Evolutionary conservation across 2,797 vertebrate species (phyloP), one percentile per base, ranked within the genome.

Genomic region (Peromyscus eremicus): DNA sequence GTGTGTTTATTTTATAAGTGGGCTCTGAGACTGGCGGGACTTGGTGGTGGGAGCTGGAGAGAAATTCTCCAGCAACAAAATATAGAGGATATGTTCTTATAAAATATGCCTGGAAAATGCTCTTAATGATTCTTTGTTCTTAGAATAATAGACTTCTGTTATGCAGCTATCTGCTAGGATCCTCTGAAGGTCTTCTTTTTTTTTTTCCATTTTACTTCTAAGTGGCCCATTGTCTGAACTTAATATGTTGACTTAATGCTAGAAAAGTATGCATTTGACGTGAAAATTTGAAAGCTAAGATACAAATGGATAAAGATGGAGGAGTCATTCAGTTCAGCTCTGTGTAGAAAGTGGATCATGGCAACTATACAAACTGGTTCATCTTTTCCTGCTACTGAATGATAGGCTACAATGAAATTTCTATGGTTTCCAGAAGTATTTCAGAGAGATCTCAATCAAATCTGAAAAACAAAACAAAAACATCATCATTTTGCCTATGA

Each of bases 81-180:
- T 91, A 79, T 3, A 96, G 40, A 95, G 43, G 66, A 46, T 12
- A 89, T 6, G 0, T 62, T 85, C 68, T 93, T 32, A 0, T 19
- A 93, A 10, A 32, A 95, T 32, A 94, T 6, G 87, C 43, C 46
- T 57, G n/a, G 55, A 89, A 57, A 89, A 4, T 46, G 29, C 82
- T 89, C 82, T 88, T 46, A 79, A n/a, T 92, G 66, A 91, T 57
- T 92, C 55, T 71, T 85, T 91, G 60, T 52, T 90, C 81, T 92
- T 89, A 84, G 73, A 92, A 90, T 37, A 87, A 80, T 64, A 92
- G 68, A 88, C 52, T 62, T 88, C 62, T 73, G 5, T 66, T 94
- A 27, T 46, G 21, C 88, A 70, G 27, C 23, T 87, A 87, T 49
- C 43, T 96, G 46, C 94, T 94, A 68, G 32, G 37, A 93, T 88